Percentiles rank a stretch among this genome's conserved stretches.
Conservation (phyloP, 2,113 vertebrate genomes). For the Falco punctatus region DNA sequence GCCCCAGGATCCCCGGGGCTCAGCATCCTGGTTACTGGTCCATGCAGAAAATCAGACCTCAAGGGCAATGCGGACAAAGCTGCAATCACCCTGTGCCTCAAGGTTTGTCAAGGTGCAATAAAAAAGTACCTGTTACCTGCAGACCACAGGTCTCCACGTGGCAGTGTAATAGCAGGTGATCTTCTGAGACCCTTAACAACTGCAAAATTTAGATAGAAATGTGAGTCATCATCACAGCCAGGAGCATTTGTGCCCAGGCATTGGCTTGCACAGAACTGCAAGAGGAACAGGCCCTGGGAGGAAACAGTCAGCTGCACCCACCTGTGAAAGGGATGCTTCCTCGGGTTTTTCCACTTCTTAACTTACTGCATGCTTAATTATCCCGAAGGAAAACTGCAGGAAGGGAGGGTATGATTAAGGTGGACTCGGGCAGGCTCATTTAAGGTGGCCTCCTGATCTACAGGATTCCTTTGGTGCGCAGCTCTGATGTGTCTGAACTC, state of each 20-base stretch:
- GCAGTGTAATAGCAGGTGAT: neutral
- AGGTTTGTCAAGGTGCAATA: neutral
- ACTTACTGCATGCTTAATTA: constrained; percentile 5
- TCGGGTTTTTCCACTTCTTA: constrained; percentile 23
- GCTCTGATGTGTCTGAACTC: neutral
- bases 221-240: neutral
- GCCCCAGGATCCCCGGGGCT: neutral
- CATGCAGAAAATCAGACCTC: neutral
- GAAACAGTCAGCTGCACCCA: neutral
- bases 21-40: neutral
- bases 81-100: neutral
- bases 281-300: neutral
- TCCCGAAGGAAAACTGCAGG: constrained; percentile 2
- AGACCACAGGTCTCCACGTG: neutral
- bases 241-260: neutral
- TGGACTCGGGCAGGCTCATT: neutral
- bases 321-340: neutral
- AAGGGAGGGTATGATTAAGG: neutral
- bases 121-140: neutral
- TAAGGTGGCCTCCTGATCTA: neutral
- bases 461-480: neutral
- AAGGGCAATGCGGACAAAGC: neutral
- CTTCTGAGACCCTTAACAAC: neutral
- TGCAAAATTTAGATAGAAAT: neutral
- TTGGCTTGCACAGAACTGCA: neutral